Conservation (phyloP, 1,140 invertebrate genomes). For the Pseudomyrmex dendroicus region DNA sequence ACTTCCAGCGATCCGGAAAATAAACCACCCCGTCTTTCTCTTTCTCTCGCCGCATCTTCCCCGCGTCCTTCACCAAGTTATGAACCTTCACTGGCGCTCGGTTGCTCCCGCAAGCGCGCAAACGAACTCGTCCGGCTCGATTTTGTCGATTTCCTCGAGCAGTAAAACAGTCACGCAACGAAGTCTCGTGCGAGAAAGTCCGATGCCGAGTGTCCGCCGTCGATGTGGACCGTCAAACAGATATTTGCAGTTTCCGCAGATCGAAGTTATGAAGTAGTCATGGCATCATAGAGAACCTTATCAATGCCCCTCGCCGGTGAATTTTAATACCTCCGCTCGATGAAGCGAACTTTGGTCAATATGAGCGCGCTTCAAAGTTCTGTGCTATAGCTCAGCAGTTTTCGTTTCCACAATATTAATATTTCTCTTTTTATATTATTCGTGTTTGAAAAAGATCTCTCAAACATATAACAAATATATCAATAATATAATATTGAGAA, state of each 20-base stretch:
- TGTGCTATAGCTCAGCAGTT: neutral
- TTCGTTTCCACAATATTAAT: slow-evolving; percentile 8
- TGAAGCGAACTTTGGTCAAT: slow-evolving; percentile 50
- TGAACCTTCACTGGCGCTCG: slow-evolving; percentile 68
- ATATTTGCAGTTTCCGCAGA: slow-evolving; percentile 49
- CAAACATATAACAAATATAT: too few relatives aligned
- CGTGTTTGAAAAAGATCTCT: too few relatives aligned
- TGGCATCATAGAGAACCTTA: slow-evolving; percentile 36
- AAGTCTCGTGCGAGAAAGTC: slow-evolving; percentile 17
- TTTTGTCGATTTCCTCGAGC: slow-evolving; percentile 36
- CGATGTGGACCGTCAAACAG: slow-evolving; percentile 30
- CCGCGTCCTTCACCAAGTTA: slow-evolving; percentile 60
- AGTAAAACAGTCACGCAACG: slow-evolving; percentile 54
- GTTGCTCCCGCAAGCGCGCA: slow-evolving; percentile 14
- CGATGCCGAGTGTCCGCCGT: slow-evolving; percentile 2
- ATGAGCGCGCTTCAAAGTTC: slow-evolving; percentile 29
- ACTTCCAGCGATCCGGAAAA: slow-evolving; percentile 78
- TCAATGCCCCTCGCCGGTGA: slow-evolving; percentile 37
- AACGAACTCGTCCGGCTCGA: slow-evolving; percentile 53
- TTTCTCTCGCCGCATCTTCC: slow-evolving; percentile 2
- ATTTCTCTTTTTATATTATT: neutral
- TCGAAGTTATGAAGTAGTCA: slow-evolving; percentile 56
- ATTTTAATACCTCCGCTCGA: slow-evolving; percentile 54
- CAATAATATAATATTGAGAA: too few relatives aligned
- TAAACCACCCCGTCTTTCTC: slow-evolving; percentile 69